Base-by-base conservation (phyloP, 2,888 invertebrate genomes). In the Melanchra persicariae region DNA sequence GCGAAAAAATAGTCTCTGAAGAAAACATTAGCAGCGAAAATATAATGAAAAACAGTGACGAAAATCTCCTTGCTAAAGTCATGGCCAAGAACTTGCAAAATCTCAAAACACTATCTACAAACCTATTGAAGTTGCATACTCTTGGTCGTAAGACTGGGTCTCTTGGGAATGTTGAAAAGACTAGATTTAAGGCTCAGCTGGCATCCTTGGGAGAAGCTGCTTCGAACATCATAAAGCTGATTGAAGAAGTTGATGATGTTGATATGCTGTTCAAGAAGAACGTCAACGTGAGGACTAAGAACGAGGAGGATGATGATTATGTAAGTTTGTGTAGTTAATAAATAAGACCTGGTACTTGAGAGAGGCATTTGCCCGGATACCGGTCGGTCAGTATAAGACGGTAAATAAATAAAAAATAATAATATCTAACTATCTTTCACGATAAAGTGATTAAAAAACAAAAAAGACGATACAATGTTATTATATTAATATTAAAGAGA, bases 111-210 rank as follows among this genome's bases (percentile, higher is more conserved):
- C 94, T 97, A 0, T 97, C 97, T 1, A 93, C 94, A 1, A 96
- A 95, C 74, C 92, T 97, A 40, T 93, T 97, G 12, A 96, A 96
- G 79, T 91, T 97, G 54, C 97, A 97, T 85, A 97, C 97, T 83
- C 86, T 95, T 73, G 97, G 97, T 12, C 97, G 97, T 83, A 96
- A 93, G 65, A 96, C 96, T 51, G 97, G 97, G 0, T 89, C 91
- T 2, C 91, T 97, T 34, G 96, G 93, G 6, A 90, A 91, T 30
- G 92, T 91, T 68, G 97, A 97, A 75, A 97, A 97, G 85, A 88
- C 88, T 17, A 93, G 95, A 57, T 97, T 97, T 85, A 96, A 96
- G 77, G 94, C 92, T 43, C 97, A 97, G 81, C 87, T 97, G 73
- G 92, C 96, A 1, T 92, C 96, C 19, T 88, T 97, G 52, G 97